Evolutionary conservation across 2,113 vertebrate genomes (phyloP).

Genomic region (Phocoena sinus): DNA sequence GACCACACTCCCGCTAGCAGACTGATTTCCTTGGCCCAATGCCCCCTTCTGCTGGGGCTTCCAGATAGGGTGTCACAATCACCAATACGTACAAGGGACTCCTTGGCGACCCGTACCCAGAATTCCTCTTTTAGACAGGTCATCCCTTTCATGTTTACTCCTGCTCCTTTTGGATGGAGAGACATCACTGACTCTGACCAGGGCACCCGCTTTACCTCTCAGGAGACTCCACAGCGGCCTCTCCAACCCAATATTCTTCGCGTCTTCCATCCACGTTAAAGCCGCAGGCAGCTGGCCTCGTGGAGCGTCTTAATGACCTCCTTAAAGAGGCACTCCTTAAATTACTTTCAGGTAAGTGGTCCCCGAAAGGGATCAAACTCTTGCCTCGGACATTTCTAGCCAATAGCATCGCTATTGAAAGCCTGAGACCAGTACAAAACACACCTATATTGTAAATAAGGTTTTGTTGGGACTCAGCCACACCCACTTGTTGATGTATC

Average conservation of each 20-base stretch:
- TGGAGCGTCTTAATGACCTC: background rate
- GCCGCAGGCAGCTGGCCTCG: background rate
- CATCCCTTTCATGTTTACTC: background rate
- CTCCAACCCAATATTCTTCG: background rate
- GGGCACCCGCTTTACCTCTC: background rate
- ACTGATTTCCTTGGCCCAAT: background rate
- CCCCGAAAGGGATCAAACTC: background rate
- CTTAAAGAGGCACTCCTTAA: background rate
- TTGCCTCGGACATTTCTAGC: background rate
- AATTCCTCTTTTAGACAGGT: background rate
- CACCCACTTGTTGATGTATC: background rate
- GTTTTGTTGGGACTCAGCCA: background rate
- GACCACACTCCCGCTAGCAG: fast-evolving
- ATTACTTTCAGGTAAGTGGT: background rate
- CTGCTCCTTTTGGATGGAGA: background rate
- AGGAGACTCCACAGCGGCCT: background rate
- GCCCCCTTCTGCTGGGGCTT: background rate
- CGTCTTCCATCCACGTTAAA: background rate
- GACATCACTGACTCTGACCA: background rate
- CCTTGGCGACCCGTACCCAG: background rate
- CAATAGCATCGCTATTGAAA: background rate
- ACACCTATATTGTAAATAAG: background rate
- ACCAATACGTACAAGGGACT: background rate
- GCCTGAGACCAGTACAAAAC: background rate
- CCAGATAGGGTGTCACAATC: background rate